phyloP scores from a whole-genome alignment of 1,140 invertebrate genomes.

The Solenopsis invicta region DNA sequence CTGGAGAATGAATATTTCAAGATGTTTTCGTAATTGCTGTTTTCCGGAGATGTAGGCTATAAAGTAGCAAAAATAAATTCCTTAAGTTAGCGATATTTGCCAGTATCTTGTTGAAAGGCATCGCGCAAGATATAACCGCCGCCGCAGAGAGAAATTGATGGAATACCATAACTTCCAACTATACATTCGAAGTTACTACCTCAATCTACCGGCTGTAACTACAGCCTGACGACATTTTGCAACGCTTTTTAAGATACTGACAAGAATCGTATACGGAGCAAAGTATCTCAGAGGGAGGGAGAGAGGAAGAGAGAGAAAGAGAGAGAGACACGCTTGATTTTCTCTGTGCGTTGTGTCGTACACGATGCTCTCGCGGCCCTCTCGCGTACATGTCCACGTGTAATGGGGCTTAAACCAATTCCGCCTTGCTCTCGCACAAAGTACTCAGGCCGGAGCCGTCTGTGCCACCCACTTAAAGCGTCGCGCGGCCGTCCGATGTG shows the following conservation, averaged over 20 bases:
- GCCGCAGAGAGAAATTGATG: neutral
- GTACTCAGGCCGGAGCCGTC: constrained; percentile 75
- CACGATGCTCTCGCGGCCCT: constrained; percentile 63
- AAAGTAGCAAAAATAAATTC: neutral
- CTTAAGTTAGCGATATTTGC: neutral
- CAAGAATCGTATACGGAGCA: neutral
- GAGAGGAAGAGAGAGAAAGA: neutral
- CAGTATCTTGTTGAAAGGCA: neutral
- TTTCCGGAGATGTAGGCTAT: neutral
- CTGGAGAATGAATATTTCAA: neutral
- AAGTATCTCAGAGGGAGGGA: neutral
- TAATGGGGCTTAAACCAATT: constrained; percentile 78
- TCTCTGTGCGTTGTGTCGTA: constrained; percentile 25
- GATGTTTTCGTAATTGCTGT: neutral
- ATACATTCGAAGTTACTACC: neutral
- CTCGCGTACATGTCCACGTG: constrained; percentile 68
- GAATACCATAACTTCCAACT: neutral
- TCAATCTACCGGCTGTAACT: neutral
- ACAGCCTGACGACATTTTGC: neutral
- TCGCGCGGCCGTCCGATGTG: constrained; percentile 70
- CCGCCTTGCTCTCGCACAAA: constrained; percentile 73
- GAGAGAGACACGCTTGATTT: neutral
- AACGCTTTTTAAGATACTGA: neutral
- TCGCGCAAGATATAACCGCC: neutral
- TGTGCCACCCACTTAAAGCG: constrained; percentile 78